A percentile compares a stretch with the other conserved stretches of the same genome.
phyloP scores from a whole-genome alignment of 2,888 invertebrate genomes.

The Meandrusa payeni region DNA sequence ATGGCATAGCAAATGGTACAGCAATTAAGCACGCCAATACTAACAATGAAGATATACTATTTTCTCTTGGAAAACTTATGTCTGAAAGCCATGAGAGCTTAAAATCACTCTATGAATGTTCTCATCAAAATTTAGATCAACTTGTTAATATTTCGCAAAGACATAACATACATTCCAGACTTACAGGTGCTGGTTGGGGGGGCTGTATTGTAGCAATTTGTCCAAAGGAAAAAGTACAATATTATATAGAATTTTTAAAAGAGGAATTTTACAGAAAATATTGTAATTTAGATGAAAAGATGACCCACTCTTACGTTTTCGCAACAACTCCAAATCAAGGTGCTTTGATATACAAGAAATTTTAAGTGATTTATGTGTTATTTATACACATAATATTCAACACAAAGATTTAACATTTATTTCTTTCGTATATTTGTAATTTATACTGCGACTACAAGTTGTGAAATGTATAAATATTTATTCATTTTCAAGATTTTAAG shows the following conservation, averaged over 20 bases:
- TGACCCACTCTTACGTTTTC: slow-evolving; percentile 84
- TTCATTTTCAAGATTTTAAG: neutral
- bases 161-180: slow-evolving; percentile 88
- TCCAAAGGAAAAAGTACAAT: slow-evolving; percentile 81
- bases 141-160: slow-evolving; percentile 88
- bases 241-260: slow-evolving; percentile 85
- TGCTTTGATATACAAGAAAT: slow-evolving; percentile 74
- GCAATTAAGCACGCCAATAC: slow-evolving; percentile 31
- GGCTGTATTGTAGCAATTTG: slow-evolving; percentile 96
- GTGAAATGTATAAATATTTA: no score
- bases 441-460: no score
- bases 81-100: slow-evolving; percentile 93
- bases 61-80: slow-evolving; percentile 90
- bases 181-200: slow-evolving; percentile 99
- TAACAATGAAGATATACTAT: slow-evolving; percentile 59
- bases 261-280: slow-evolving; percentile 84
- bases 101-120: slow-evolving; percentile 93
- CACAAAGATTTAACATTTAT: no score
- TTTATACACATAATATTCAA: no score
- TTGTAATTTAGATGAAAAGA: slow-evolving; percentile 73
- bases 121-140: slow-evolving; percentile 91
- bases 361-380: slow-evolving; percentile 4
- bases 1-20: slow-evolving; percentile 39
- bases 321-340: slow-evolving; percentile 87
- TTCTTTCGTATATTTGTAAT: no score